These are phyloP conservation scores for Eupithecia pulchellata DNA, from an alignment of 2,888 invertebrate genomes.

Conservation along the genomic window DNA sequence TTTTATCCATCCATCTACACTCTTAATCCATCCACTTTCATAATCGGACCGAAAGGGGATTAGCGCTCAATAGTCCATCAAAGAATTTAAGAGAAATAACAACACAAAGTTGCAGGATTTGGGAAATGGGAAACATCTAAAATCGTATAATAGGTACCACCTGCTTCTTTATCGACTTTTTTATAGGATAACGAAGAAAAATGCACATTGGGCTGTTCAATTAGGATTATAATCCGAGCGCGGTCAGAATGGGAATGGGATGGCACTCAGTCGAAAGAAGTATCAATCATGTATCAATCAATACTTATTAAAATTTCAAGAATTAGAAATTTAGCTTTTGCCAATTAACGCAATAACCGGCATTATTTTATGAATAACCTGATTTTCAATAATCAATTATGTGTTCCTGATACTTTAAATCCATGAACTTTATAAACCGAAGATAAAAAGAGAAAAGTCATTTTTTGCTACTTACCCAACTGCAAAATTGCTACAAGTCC, in stretches of 20 bases:
- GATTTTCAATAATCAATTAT: background rate
- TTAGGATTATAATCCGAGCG: background rate
- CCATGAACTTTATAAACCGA: background rate
- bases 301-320: too few species aligned
- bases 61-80: slow-evolving; percentile 30
- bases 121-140: slow-evolving; percentile 22
- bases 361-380: too few species aligned
- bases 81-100: slow-evolving; percentile 29
- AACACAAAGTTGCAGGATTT: slow-evolving; percentile 29
- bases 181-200: background rate
- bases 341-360: too few species aligned
- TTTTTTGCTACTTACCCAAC: slow-evolving; percentile 11
- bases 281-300: too few species aligned
- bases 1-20: background rate
- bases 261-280: too few species aligned
- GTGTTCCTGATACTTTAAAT: background rate
- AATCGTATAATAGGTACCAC: slow-evolving; percentile 20
- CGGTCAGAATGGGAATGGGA: background rate
- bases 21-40: background rate
- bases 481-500: slow-evolving; percentile 9
- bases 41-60: background rate
- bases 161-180: slow-evolving; percentile 10
- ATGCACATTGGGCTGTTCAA: background rate
- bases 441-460: background rate
- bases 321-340: too few species aligned